These are phyloP conservation scores for Ceramica pisi DNA, from an alignment of 2,888 invertebrate species.

Conservation along the genomic window DNA sequence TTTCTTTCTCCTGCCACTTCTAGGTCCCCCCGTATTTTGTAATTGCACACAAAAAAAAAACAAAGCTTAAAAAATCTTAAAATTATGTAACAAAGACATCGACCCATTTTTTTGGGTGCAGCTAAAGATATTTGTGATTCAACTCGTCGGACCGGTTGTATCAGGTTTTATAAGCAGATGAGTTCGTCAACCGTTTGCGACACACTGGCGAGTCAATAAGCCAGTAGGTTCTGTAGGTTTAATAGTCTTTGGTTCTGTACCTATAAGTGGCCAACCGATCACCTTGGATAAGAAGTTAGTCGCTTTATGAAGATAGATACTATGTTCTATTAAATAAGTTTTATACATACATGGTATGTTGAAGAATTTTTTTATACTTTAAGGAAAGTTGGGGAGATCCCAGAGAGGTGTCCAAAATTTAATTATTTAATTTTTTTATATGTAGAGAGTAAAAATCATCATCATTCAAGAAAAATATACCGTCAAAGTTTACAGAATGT, in stretches of 20 bases:
- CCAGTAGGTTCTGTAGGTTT: neutral
- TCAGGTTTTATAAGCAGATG: constrained; percentile 5
- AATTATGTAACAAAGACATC: neutral
- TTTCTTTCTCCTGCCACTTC: too few species aligned
- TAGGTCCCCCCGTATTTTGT: neutral
- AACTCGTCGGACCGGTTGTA: constrained; percentile 40
- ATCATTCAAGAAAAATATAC: too few species aligned
- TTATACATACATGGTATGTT: too few species aligned
- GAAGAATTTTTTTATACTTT: too few species aligned
- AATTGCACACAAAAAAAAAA: neutral
- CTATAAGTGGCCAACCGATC: neutral
- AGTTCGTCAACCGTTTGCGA: constrained; percentile 40
- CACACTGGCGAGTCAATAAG: constrained; percentile 28
- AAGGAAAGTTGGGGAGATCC: too few species aligned
- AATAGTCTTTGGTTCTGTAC: too few species aligned
- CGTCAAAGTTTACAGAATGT: too few species aligned
- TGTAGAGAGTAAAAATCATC: too few species aligned
- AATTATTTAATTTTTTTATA: too few species aligned
- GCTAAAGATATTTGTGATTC: neutral
- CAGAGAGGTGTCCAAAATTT: too few species aligned
- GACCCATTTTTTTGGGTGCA: constrained; percentile 4
- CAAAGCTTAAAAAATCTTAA: neutral
- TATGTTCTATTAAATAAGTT: too few species aligned
- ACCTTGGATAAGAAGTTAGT: neutral
- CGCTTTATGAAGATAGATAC: too few species aligned